These are phyloP conservation scores for Ctenochaetus hawaiiensis DNA, from an alignment of 2,797 vertebrate genomes.

Conservation along the genomic window DNA sequence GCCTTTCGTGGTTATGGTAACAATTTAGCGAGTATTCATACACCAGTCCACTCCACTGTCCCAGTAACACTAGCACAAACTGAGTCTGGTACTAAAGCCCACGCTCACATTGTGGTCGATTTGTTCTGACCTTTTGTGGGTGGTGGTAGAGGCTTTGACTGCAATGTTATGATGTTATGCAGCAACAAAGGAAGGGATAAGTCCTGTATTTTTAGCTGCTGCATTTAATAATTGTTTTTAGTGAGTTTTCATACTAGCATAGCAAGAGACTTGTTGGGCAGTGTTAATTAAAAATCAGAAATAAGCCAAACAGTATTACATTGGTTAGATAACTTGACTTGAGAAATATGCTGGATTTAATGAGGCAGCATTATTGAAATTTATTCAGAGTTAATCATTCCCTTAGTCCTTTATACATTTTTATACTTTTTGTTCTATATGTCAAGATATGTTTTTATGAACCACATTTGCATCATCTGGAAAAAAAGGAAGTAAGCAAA, in stretches of 20 bases:
- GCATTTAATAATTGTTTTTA: slow-evolving; percentile 19
- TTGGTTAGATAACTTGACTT: not conserved
- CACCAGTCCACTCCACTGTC: slow-evolving; percentile 14
- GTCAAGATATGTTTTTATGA: not conserved
- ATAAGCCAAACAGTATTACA: not conserved
- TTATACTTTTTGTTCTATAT: not conserved
- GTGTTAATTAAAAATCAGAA: not conserved
- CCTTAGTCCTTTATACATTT: too few species aligned
- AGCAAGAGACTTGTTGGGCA: not conserved
- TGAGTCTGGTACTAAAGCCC: slow-evolving; percentile 32
- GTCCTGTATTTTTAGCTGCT: slow-evolving; percentile 35
- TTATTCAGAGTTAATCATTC: too few species aligned
- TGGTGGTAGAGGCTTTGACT: slow-evolving; percentile 39
- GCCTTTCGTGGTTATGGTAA: not conserved
- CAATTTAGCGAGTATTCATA: not conserved
- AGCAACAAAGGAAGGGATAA: slow-evolving; percentile 25
- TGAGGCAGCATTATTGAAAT: slow-evolving; percentile 2
- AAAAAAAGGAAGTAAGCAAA: not conserved
- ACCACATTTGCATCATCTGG: not conserved
- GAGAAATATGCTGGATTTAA: not conserved
- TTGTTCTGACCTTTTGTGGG: slow-evolving; percentile 59
- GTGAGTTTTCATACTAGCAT: not conserved
- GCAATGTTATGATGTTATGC: slow-evolving; percentile 35
- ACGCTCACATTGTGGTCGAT: slow-evolving; percentile 48
- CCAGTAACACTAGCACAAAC: slow-evolving; percentile 23